Percentiles rank a stretch among this genome's conserved stretches.
phyloP scores from a whole-genome alignment of 37 sponge, comb jelly and placozoan species.

The Petrosia ficiformis region DNA sequence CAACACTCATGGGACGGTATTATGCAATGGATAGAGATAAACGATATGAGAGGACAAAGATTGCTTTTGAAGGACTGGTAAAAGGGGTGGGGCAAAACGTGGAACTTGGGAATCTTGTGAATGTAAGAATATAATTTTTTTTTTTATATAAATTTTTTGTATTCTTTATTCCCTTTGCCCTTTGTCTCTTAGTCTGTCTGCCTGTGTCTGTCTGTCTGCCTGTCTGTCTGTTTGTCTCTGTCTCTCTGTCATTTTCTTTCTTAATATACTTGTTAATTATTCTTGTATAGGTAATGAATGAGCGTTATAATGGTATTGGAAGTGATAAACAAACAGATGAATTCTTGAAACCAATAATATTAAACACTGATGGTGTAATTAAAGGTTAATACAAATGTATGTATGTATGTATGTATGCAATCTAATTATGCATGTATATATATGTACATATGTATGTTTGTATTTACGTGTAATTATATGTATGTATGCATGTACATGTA shows the following conservation, averaged over 20 bases:
- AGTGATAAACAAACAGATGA: slow-evolving; percentile 80
- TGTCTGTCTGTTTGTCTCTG: too few relatives aligned
- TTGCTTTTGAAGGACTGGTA: slow-evolving; percentile 88
- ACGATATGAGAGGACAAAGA: slow-evolving; percentile 85
- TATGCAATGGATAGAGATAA: slow-evolving; percentile 99
- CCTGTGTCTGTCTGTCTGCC: too few relatives aligned
- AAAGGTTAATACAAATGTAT: slow-evolving; percentile 28
- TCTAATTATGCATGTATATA: slow-evolving; percentile 8
- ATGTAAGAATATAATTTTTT: slow-evolving; percentile 14
- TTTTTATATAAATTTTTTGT: too few relatives aligned
- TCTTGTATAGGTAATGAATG: slow-evolving; percentile 58
- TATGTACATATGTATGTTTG: slow-evolving; percentile 2
- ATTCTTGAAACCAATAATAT: slow-evolving; percentile 92
- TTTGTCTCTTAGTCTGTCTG: too few relatives aligned
- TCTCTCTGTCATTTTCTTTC: too few relatives aligned
- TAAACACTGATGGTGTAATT: slow-evolving; percentile 74
- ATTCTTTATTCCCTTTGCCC: too few relatives aligned
- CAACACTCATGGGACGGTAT: slow-evolving; percentile 92
- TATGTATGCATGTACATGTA: background rate
- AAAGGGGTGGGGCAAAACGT: slow-evolving; percentile 76
- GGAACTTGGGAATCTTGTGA: slow-evolving; percentile 25
- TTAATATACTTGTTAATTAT: background rate
- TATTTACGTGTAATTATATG: too few relatives aligned
- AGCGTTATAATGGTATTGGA: slow-evolving; percentile 66
- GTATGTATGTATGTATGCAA: too few relatives aligned